Conservation (phyloP, 2,113 vertebrate genomes). For the Phylloscopus trochiloides region DNA sequence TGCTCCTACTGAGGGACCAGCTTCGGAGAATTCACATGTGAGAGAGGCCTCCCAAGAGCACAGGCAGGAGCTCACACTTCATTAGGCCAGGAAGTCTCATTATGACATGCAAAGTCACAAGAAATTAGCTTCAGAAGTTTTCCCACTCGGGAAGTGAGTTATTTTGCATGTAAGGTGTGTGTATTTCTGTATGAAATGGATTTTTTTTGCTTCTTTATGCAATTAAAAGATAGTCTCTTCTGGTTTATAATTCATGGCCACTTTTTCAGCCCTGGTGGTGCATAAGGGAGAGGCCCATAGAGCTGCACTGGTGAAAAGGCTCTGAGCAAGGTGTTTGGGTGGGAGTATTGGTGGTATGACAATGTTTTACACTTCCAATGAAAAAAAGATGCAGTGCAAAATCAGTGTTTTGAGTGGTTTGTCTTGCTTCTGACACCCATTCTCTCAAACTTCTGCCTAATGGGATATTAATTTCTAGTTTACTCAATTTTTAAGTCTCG, state of each 20-base stretch:
- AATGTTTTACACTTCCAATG: not conserved
- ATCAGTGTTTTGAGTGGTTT: not conserved
- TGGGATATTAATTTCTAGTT: not conserved
- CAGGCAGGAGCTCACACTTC: not conserved
- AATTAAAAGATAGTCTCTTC: not conserved
- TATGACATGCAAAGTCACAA: not conserved
- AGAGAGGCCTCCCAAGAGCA: not conserved
- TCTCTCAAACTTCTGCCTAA: not conserved
- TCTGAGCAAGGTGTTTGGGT: not conserved
- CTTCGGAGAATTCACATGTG: not conserved
- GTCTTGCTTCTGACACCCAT: not conserved
- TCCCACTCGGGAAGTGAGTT: not conserved
- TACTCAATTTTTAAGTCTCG: not conserved
- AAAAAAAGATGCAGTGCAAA: not conserved
- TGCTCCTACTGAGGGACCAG: not conserved
- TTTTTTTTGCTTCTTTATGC: not conserved
- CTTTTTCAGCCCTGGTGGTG: not conserved
- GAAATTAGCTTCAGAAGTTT: conserved; percentile 18
- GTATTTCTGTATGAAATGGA: not conserved
- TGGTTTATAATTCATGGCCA: not conserved
- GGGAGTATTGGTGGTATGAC: not conserved
- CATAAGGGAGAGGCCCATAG: not conserved
- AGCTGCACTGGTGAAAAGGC: not conserved
- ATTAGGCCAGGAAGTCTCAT: not conserved
- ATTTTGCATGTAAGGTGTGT: not conserved